Conservation (phyloP, 2,113 vertebrate species). For the Hydrolagus affinis region DNA sequence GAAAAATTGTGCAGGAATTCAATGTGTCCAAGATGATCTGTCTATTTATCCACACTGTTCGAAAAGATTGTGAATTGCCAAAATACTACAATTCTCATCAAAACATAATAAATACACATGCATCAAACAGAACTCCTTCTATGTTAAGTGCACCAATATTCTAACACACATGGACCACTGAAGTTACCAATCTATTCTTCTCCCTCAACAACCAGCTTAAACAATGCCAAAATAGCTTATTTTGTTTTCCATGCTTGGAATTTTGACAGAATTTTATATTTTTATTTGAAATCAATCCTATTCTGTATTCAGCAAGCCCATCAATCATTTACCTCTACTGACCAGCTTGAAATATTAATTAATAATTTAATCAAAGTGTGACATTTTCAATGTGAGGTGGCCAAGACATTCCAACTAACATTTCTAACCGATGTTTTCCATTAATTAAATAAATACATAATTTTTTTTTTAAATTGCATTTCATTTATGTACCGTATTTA, state of each 20-base stretch:
- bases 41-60: background rate
- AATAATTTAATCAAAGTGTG: background rate
- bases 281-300: background rate
- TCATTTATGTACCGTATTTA: background rate
- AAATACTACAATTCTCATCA: background rate
- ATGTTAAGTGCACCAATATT: background rate
- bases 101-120: background rate
- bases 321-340: background rate
- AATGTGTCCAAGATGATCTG: background rate
- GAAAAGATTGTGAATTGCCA: background rate
- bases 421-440: background rate
- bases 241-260: background rate
- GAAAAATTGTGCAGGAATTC: no score
- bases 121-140: background rate
- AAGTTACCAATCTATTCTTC: background rate
- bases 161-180: background rate
- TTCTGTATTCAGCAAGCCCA: background rate
- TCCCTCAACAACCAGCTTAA: background rate
- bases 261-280: background rate
- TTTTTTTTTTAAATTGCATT: background rate
- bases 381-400: background rate
- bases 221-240: background rate
- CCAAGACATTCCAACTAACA: background rate
- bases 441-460: background rate
- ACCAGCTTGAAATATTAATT: background rate